A percentile compares a stretch with the other conserved stretches of the same genome.
These are phyloP conservation scores for Leptothorax acervorum DNA, from an alignment of 2,888 invertebrate genomes.

Conservation along the genomic window DNA sequence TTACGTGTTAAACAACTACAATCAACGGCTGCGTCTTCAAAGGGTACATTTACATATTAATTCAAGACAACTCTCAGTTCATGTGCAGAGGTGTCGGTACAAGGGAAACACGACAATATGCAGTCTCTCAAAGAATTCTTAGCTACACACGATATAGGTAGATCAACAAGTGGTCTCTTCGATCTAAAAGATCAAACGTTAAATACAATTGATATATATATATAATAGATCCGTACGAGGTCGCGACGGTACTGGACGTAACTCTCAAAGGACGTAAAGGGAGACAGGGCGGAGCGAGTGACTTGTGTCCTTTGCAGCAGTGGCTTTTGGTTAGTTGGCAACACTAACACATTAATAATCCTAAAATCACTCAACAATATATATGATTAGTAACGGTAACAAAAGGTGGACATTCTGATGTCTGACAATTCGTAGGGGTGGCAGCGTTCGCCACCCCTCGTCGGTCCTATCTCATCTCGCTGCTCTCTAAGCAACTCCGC, in stretches of 20 bases:
- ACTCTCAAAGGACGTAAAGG: conserved; percentile 64
- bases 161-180: conserved; percentile 7
- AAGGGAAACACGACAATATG: conserved; percentile 4
- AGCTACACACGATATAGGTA: conserved; percentile 4
- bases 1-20: conserved; percentile 28
- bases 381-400: conserved; percentile 81
- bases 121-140: conserved; percentile 8
- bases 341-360: conserved; percentile 84
- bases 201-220: neutral
- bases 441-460: neutral
- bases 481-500: conserved; percentile 47
- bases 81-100: conserved; percentile 6
- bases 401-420: conserved; percentile 76
- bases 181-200: conserved; percentile 11
- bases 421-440: conserved; percentile 41
- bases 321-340: conserved; percentile 85
- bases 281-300: conserved; percentile 83
- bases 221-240: neutral
- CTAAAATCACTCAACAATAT: conserved; percentile 85
- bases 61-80: neutral
- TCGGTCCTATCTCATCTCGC: conserved; percentile 20
- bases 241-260: neutral
- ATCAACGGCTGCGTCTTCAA: conserved; percentile 1
- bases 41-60: conserved; percentile 27
- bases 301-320: conserved; percentile 84